These are phyloP conservation scores for Sepiola atlantica DNA, from an alignment of 2,888 invertebrate species.

Conservation along the genomic window DNA sequence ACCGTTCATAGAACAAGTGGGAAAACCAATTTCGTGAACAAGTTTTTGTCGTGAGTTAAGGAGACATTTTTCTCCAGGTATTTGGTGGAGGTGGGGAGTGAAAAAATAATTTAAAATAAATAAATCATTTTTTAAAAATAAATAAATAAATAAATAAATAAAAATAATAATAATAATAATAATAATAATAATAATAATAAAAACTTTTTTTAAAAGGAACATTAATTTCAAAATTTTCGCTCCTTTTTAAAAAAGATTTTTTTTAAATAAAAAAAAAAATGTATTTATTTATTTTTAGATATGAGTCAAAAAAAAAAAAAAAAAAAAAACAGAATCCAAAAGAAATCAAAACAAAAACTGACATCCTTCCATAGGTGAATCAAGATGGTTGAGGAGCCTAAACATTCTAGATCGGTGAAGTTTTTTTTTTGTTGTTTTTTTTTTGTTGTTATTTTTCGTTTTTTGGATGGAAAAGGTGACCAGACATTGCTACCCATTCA, in stretches of 20 bases:
- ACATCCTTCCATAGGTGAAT: constrained; percentile 2
- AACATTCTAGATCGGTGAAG: background rate
- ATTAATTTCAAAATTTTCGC: background rate
- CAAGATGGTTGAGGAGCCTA: constrained; percentile 39
- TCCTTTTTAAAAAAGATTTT: background rate
- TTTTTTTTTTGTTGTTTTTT: too few species aligned
- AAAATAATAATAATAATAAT: too few species aligned
- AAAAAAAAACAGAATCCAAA: background rate
- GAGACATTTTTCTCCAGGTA: background rate
- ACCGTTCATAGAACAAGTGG: background rate
- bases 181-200: too few species aligned
- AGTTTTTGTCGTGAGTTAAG: background rate
- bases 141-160: too few species aligned
- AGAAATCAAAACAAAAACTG: background rate
- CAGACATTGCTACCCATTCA: constrained; percentile 39
- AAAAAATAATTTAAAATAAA: too few species aligned
- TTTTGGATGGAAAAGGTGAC: constrained; percentile 40
- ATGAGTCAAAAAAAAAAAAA: background rate
- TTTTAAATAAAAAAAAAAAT: too few species aligned
- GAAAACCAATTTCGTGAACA: background rate
- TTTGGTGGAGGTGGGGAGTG: too few species aligned
- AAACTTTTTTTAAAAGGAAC: too few species aligned
- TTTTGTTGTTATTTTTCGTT: too few species aligned
- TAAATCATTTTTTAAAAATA: too few species aligned
- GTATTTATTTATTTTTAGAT: background rate